Percentiles rank a stretch among this genome's conserved stretches.
Conservation (phyloP, 2,888 invertebrate genomes). For the Drosophila neonasuta region DNA sequence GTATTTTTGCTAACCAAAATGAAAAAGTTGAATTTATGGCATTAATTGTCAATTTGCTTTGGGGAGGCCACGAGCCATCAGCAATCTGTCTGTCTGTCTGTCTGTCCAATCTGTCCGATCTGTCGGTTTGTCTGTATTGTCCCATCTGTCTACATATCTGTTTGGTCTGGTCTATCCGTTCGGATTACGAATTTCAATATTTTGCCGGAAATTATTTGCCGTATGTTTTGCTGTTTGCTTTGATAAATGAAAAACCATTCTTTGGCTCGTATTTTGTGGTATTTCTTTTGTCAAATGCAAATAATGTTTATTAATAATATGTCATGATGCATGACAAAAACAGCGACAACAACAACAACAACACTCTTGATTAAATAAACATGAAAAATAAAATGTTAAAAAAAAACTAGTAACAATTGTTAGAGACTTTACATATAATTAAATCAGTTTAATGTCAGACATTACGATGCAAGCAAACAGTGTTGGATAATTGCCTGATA, state of each 20-base stretch:
- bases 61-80: conserved; percentile 5
- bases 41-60: conserved; percentile 34
- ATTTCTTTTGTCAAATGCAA: conserved; percentile 44
- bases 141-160: conserved; percentile 3
- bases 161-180: conserved; percentile 8
- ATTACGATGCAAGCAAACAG: neutral
- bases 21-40: conserved; percentile 34
- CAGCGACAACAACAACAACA: conserved; percentile 5
- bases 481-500: neutral
- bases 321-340: conserved; percentile 27
- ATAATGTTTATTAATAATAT: conserved; percentile 47
- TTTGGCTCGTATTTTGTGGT: conserved; percentile 27
- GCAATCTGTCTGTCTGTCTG: conserved; percentile 14
- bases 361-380: conserved; percentile 2
- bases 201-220: conserved; percentile 54
- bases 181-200: conserved; percentile 44
- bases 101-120: conserved; percentile 10
- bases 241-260: conserved; percentile 40
- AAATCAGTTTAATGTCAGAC: conserved; percentile 6
- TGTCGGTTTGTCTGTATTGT: neutral
- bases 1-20: conserved; percentile 21
- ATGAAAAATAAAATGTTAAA: neutral
- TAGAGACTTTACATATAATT: conserved; percentile 15
- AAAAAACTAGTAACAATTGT: conserved; percentile 19
- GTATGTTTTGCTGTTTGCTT: conserved; percentile 45